Percentiles rank a stretch among this genome's conserved stretches.
phyloP scores from a whole-genome alignment of 2,113 vertebrate species.

The Oxyura jamaicensis region DNA sequence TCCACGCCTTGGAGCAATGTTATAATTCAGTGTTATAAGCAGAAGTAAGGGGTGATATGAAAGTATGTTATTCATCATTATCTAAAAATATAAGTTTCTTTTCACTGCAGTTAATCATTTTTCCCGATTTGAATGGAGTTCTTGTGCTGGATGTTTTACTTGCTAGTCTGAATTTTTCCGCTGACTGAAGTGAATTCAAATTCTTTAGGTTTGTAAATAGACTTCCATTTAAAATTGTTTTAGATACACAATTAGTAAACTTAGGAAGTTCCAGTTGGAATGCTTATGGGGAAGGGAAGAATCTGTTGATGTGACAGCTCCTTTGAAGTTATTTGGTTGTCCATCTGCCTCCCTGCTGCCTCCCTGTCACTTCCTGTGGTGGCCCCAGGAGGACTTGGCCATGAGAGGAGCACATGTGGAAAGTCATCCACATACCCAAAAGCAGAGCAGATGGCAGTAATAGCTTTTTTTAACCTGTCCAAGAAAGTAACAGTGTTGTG shows the following conservation, averaged over 20 bases:
- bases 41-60: neutral
- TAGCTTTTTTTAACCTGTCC: neutral
- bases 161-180: neutral
- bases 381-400: constrained; percentile 42
- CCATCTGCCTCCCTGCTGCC: constrained; percentile 67
- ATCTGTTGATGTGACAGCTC: constrained; percentile 50
- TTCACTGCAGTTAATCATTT: neutral
- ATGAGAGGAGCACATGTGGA: constrained; percentile 50
- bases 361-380: constrained; percentile 47
- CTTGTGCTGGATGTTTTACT: neutral
- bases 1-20: neutral
- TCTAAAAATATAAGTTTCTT: neutral
- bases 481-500: neutral
- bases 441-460: constrained; percentile 32
- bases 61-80: neutral
- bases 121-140: neutral
- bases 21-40: neutral
- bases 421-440: constrained; percentile 10
- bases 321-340: constrained; percentile 61
- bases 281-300: constrained; percentile 14
- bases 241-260: constrained; percentile 24
- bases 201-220: neutral
- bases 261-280: constrained; percentile 37
- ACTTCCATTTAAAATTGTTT: constrained; percentile 19
- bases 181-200: neutral